Percentiles rank a stretch among this genome's conserved stretches.
These are phyloP conservation scores for Lycia hirtaria DNA, from an alignment of 2,888 invertebrate species.

Conservation along the genomic window DNA sequence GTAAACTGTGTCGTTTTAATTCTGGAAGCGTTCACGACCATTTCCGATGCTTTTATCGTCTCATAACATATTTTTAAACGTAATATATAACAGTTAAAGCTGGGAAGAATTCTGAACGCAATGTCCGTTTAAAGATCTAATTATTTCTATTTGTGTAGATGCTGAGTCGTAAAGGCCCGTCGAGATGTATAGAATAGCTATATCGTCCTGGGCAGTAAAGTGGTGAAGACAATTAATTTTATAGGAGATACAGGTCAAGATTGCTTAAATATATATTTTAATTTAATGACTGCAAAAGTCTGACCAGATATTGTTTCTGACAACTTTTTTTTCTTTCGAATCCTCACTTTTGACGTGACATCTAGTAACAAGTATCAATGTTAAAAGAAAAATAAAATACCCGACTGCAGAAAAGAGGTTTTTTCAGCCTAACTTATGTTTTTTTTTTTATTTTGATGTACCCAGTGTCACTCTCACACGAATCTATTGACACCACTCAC, in stretches of 20 bases:
- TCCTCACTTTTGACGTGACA: no score
- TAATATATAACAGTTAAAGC: conserved; percentile 32
- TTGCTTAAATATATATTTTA: neutral
- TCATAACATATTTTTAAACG: conserved; percentile 54
- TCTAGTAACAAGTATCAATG: no score
- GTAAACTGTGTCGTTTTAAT: conserved; percentile 49
- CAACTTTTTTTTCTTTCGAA: no score
- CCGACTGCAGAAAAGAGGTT: no score
- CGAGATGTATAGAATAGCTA: conserved; percentile 53
- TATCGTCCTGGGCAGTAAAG: conserved; percentile 64
- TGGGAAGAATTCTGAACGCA: conserved; percentile 25
- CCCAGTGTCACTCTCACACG: no score
- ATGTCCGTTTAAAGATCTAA: conserved; percentile 44
- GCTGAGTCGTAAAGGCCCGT: conserved; percentile 59
- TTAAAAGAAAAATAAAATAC: no score
- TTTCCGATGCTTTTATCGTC: conserved; percentile 43
- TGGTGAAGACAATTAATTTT: conserved; percentile 59
- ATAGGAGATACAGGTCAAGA: conserved; percentile 46
- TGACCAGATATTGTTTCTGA: no score
- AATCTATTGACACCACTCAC: no score
- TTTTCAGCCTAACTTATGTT: no score
- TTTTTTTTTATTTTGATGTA: no score
- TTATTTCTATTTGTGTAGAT: conserved; percentile 62
- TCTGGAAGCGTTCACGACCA: conserved; percentile 37
- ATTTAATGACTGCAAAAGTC: neutral